Evolutionary conservation across 2,797 vertebrate species (phyloP).

Genomic region (Manis javanica): DNA sequence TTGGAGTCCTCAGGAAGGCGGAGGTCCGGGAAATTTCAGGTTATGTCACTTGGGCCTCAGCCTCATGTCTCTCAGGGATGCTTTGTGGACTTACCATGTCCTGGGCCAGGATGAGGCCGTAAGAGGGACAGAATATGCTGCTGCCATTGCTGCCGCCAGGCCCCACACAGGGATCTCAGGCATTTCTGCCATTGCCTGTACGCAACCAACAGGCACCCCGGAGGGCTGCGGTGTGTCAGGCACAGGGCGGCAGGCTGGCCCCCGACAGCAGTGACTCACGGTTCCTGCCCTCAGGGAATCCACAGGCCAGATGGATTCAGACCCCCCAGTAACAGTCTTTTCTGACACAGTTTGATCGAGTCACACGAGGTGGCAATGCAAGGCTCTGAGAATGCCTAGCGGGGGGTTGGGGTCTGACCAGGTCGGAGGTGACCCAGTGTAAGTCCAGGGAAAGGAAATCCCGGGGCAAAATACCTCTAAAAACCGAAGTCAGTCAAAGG

Average conservation of each 20-base stretch:
- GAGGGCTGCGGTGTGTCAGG: not conserved
- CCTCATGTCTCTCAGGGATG: slow-evolving; percentile 26
- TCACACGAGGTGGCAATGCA: not conserved
- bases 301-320: not conserved
- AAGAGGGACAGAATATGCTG: not conserved
- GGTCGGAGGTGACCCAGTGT: not conserved
- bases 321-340: not conserved
- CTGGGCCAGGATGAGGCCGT: slow-evolving; percentile 44
- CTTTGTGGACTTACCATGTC: slow-evolving; percentile 17
- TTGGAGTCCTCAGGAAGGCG: not conserved
- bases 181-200: not conserved
- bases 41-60: slow-evolving; percentile 12
- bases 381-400: not conserved
- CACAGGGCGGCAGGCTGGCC: not conserved
- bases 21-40: not conserved
- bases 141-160: not conserved
- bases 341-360: not conserved
- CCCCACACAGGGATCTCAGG: slow-evolving; percentile 17
- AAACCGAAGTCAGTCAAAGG: too few species aligned
- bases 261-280: too few species aligned
- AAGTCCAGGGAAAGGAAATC: too few species aligned
- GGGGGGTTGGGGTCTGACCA: not conserved
- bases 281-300: not conserved
- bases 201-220: not conserved
- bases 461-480: too few species aligned